Base-by-base conservation (phyloP, 2,797 vertebrate species). In the Hippopotamyrus pictus region DNA sequence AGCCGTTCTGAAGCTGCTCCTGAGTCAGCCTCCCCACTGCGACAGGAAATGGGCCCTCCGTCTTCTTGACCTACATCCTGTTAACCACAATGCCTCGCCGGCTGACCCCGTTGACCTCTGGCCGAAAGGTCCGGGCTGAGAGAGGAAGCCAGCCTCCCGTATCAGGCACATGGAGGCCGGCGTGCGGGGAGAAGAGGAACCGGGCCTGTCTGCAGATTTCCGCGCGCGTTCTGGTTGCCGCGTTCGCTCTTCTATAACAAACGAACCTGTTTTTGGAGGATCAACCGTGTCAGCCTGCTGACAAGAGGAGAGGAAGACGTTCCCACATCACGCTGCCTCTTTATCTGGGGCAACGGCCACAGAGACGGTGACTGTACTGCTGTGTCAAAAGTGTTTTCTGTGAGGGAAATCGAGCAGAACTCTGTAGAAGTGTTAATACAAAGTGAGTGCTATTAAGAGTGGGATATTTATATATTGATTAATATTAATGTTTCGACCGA, bases 91-190 rank as follows among this genome's bases (percentile, higher is more conserved):
- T 93, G 94, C 94, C 94, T 93, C 91, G 93, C 90, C 90, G 44
- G 29, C 22, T 3, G 51, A 41, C 65, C 91, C 69, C 5, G 69
- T 92, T 93, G 91, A 93, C 93, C 91, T 90, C 89, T 88, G 90
- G 92, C 89, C 89, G 46, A 69, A 91, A 92, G 93, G 94, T 93
- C 92, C 73, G 91, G 92, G 90, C 93, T 91, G 92, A 93, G 91
- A 59, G 87, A 91, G 91, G 92, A 93, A 91, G 92, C 90, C 79
- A 88, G 89, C 85, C 84, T 82, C 89, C 91, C 91, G 93, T 92
- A 93, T 93, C 92, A 89, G 90, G 91, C 93, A 91, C 90, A 90
- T 69, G 48, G 82, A 86, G 29, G 12, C 90, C 59, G 82, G 65
- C 87, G 88, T 19, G 8, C 54, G 91, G 82, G 91, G 73, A 89